Evolutionary conservation across 2,888 invertebrate genomes (phyloP).

Genomic region (Lochmaea capreae): DNA sequence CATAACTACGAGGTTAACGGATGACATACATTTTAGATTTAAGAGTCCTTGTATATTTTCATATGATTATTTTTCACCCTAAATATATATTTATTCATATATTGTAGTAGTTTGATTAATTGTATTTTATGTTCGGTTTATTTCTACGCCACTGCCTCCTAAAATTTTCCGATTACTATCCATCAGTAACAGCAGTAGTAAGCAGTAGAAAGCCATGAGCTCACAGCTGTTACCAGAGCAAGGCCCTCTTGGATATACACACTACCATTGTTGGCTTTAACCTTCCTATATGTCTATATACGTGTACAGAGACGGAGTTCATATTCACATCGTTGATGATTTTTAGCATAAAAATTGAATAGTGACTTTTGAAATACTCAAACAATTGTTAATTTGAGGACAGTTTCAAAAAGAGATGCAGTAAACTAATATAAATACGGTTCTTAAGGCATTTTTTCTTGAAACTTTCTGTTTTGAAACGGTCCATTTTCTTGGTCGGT

Average conservation of each 20-base stretch:
- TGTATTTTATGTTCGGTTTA: neutral
- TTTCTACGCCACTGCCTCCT: slow-evolving; percentile 11
- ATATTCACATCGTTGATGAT: neutral
- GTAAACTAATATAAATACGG: too few relatives aligned
- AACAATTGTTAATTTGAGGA: neutral
- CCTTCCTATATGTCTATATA: slow-evolving; percentile 15
- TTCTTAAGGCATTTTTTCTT: too few relatives aligned
- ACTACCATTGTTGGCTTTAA: slow-evolving; percentile 39
- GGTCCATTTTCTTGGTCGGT: too few relatives aligned
- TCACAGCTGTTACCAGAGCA: slow-evolving; percentile 46
- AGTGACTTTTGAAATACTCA: neutral
- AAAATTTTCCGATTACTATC: slow-evolving; percentile 8
- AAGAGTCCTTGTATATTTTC: too few relatives aligned
- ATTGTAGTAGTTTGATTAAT: too few relatives aligned
- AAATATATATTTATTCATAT: too few relatives aligned
- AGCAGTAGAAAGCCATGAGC: slow-evolving; percentile 25
- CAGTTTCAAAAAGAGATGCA: too few relatives aligned
- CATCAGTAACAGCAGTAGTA: slow-evolving; percentile 20
- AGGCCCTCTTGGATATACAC: slow-evolving; percentile 41
- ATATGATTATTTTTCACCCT: too few relatives aligned
- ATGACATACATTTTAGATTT: too few relatives aligned
- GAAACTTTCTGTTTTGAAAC: too few relatives aligned
- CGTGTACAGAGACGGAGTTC: neutral
- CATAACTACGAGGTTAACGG: too few relatives aligned
- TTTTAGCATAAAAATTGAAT: too few relatives aligned